phyloP scores from a whole-genome alignment of 2,113 vertebrate species.

The Loxodonta africana region DNA sequence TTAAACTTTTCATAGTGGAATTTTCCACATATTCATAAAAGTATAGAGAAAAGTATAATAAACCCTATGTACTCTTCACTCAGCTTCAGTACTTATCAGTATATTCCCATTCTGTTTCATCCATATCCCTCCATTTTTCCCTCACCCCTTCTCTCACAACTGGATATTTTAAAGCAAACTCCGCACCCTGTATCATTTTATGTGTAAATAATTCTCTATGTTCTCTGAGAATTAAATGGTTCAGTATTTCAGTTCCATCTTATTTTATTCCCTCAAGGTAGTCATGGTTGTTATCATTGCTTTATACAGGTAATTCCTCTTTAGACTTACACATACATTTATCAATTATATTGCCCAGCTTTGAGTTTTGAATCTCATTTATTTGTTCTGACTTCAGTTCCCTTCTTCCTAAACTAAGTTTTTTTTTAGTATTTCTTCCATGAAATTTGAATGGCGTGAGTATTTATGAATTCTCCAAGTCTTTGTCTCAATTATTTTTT shows the following conservation, averaged over 20 bases:
- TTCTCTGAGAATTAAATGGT: neutral
- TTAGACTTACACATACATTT: neutral
- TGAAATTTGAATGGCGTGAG: neutral
- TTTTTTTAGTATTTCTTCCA: slow-evolving; percentile 12
- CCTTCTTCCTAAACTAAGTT: neutral
- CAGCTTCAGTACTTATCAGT: neutral
- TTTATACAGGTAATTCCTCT: neutral
- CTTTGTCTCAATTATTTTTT: neutral
- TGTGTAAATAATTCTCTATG: neutral
- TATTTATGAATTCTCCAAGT: slow-evolving; percentile 2
- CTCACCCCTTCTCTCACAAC: neutral
- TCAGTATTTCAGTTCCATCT: neutral
- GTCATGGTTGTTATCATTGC: neutral
- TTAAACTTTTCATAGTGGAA: neutral
- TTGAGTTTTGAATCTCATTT: neutral
- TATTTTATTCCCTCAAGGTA: neutral
- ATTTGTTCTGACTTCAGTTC: neutral
- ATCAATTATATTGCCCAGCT: neutral
- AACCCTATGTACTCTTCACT: neutral
- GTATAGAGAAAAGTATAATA: neutral
- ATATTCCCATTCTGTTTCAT: neutral
- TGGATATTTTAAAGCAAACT: neutral
- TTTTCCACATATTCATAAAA: slow-evolving; percentile 39
- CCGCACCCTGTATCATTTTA: neutral
- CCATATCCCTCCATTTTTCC: neutral